Conservation (phyloP, 2,113 vertebrate genomes). For the Macrotis lagotis region DNA sequence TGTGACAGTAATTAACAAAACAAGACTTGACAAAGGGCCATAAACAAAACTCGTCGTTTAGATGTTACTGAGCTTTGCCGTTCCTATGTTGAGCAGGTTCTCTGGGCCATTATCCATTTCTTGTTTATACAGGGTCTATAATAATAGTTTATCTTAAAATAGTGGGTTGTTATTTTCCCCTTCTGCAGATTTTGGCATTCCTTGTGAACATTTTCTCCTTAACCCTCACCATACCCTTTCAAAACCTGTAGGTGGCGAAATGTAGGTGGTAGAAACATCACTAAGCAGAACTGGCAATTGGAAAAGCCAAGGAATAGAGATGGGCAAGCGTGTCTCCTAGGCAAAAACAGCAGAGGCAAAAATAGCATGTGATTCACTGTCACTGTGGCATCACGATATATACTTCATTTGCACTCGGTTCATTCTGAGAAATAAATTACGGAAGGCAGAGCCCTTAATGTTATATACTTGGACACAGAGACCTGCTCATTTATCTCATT, state of each 20-base stretch:
- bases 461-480: not conserved
- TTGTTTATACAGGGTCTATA: constrained; percentile 64
- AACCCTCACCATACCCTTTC: constrained; percentile 49
- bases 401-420: not conserved
- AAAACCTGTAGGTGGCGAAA: constrained; percentile 22
- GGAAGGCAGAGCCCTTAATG: not conserved
- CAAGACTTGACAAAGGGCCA: constrained; percentile 40
- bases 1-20: constrained; percentile 26
- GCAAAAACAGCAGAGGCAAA: not conserved
- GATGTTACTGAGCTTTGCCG: constrained; percentile 64
- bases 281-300: constrained; percentile 45
- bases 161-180: constrained; percentile 32
- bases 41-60: constrained; percentile 53
- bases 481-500: not conserved
- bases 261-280: constrained; percentile 39
- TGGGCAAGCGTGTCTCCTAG: not conserved
- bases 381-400: not conserved
- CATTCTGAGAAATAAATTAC: not conserved
- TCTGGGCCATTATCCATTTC: constrained; percentile 58
- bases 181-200: constrained; percentile 41
- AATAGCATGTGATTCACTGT: not conserved
- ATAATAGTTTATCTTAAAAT: constrained; percentile 69
- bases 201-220: constrained; percentile 55
- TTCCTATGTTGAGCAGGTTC: constrained; percentile 50
- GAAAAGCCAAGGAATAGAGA: constrained; percentile 35